phyloP scores from a whole-genome alignment of 2,113 vertebrate species.

The Ammodytes dubius region DNA sequence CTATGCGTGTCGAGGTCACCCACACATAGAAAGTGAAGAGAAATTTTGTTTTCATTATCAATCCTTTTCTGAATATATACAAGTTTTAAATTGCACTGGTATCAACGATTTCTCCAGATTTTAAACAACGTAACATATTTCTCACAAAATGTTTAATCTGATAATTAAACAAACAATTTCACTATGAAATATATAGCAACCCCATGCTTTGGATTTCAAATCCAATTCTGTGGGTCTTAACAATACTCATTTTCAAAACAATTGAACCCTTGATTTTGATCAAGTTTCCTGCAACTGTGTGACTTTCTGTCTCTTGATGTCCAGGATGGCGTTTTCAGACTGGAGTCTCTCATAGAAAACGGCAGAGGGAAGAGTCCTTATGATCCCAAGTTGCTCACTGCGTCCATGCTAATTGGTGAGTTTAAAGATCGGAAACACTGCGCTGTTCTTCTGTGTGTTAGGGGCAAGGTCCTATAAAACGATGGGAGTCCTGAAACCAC shows the following conservation, averaged over 20 bases:
- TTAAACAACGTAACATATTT: no score
- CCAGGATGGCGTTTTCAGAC: constrained; percentile 93
- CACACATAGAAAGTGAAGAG: constrained; percentile 5
- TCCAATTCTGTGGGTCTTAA: background rate
- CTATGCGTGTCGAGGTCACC: constrained; percentile 22
- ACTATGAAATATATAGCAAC: background rate
- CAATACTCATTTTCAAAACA: constrained; percentile 4
- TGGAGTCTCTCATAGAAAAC: constrained; percentile 93
- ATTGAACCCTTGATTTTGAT: background rate
- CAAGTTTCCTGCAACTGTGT: background rate
- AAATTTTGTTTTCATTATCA: constrained; percentile 18
- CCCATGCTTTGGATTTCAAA: background rate
- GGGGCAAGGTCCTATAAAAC: constrained; percentile 49
- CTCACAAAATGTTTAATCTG: background rate
- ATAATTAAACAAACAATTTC: background rate
- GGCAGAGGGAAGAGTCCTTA: constrained; percentile 98
- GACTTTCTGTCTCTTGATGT: constrained; percentile 46
- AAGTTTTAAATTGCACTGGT: background rate
- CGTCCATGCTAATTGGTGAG: constrained; percentile 95
- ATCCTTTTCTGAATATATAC: background rate
- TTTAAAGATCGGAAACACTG: constrained; percentile 25
- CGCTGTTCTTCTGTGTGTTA: constrained; percentile 3
- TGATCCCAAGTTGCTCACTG: constrained; percentile 94
- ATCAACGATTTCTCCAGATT: background rate
- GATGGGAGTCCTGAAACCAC: constrained; percentile 45